Conservation (phyloP, 2,888 invertebrate genomes). For the Thalpophila matura region DNA sequence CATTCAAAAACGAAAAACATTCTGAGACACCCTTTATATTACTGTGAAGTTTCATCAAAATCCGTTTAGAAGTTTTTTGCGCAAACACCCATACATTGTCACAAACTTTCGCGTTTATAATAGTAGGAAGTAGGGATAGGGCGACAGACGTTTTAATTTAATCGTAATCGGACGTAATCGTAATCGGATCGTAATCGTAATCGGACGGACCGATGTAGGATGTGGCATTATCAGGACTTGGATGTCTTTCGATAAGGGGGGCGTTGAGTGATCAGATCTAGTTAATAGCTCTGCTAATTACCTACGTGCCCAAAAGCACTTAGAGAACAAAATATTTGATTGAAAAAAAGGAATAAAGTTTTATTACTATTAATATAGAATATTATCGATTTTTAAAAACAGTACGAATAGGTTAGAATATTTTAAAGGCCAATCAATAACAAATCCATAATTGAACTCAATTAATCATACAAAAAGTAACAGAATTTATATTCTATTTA, state of each 20-base stretch:
- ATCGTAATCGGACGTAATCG: constrained; percentile 23
- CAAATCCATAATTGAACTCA: constrained; percentile 25
- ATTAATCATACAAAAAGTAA: constrained; percentile 17
- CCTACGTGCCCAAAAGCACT: neutral
- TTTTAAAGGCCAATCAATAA: constrained; percentile 17
- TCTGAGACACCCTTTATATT: no score
- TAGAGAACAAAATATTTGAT: neutral
- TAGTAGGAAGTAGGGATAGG: constrained; percentile 8
- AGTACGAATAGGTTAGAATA: neutral
- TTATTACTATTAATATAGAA: neutral
- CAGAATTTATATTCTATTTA: no score
- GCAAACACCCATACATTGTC: no score
- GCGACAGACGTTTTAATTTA: constrained; percentile 32
- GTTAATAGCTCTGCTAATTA: constrained; percentile 19
- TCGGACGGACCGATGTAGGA: constrained; percentile 31
- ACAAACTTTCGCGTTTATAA: no score
- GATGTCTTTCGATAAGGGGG: constrained; percentile 19
- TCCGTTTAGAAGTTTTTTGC: no score
- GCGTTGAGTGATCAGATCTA: constrained; percentile 22
- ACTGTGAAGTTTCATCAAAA: no score
- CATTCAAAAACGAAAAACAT: no score
- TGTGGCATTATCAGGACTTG: constrained; percentile 6
- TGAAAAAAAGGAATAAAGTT: no score
- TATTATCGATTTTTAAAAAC: constrained; percentile 2
- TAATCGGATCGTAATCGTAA: no score